Evolutionary conservation across 2,113 vertebrate species (phyloP).

Genomic region (Vanacampus margaritifer): DNA sequence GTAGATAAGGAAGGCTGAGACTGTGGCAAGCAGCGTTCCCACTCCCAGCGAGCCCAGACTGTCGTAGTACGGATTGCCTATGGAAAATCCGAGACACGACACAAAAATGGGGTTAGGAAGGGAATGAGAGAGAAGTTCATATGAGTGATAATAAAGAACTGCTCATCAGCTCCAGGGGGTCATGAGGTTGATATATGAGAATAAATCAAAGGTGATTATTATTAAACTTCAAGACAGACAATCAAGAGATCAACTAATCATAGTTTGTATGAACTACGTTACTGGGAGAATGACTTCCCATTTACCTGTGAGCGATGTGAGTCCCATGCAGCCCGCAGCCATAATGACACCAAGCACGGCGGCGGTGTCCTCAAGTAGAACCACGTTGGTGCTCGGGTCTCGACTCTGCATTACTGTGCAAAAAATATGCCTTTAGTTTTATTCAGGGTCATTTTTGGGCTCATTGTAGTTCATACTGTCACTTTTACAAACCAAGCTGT

Average conservation of each 20-base stretch:
- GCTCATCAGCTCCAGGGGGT: background rate
- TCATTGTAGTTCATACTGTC: too few relatives aligned
- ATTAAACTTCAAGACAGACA: background rate
- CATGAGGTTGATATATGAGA: background rate
- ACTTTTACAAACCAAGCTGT: too few relatives aligned
- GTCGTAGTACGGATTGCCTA: slow-evolving; percentile 90
- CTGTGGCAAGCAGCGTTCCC: slow-evolving; percentile 85
- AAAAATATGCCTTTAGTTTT: background rate
- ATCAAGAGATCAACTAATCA: background rate
- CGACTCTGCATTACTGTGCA: slow-evolving; percentile 88
- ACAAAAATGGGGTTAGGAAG: too few relatives aligned
- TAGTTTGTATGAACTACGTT: background rate
- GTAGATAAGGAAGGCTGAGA: slow-evolving; percentile 97
- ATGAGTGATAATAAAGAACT: background rate
- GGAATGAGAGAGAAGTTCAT: background rate
- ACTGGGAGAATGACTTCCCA: background rate
- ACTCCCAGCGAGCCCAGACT: slow-evolving; percentile 91
- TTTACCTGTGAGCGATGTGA: slow-evolving; percentile 93
- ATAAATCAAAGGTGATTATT: slow-evolving; percentile 2
- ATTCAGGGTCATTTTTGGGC: background rate
- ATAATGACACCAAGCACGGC: slow-evolving; percentile 89
- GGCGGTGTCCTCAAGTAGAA: slow-evolving; percentile 92
- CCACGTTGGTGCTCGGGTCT: slow-evolving; percentile 96
- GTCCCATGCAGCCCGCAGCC: slow-evolving; percentile 91
- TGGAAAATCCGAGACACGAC: background rate